These are phyloP conservation scores for Plecturocebus donacophilus DNA, from an alignment of 2,113 vertebrate species.

Conservation along the genomic window DNA sequence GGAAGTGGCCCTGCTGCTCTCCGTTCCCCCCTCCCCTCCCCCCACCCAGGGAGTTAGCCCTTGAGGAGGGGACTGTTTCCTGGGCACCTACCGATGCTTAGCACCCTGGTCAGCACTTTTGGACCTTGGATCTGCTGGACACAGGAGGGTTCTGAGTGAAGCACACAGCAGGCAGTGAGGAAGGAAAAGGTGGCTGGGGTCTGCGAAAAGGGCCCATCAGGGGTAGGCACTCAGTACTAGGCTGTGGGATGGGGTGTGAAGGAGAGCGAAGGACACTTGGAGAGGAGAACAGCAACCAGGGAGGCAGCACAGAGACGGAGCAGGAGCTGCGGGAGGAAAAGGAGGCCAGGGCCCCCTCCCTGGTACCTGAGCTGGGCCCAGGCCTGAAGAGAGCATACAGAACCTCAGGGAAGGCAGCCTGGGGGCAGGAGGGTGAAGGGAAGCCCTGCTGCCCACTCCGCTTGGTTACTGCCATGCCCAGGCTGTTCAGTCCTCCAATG, in stretches of 20 bases:
- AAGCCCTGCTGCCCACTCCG: not conserved
- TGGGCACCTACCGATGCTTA: not conserved
- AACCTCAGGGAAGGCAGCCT: not conserved
- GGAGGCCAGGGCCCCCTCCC: accelerated
- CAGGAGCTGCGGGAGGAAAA: not conserved
- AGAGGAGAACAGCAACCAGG: not conserved
- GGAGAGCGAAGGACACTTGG: not conserved
- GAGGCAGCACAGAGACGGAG: not conserved
- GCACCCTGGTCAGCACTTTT: not conserved
- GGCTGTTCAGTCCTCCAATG: not conserved
- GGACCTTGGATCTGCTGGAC: not conserved
- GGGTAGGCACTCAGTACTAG: not conserved
- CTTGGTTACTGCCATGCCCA: not conserved
- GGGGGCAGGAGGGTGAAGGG: not conserved
- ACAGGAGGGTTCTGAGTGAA: not conserved
- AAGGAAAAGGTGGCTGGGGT: not conserved
- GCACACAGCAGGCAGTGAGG: not conserved
- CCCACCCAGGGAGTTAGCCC: not conserved
- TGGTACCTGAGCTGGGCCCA: not conserved
- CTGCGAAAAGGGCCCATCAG: not conserved
- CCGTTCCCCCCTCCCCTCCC: not conserved
- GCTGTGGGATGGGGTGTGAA: not conserved
- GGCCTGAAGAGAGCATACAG: not conserved
- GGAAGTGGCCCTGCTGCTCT: not conserved
- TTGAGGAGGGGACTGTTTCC: not conserved